Evolutionary conservation across 2,113 vertebrate genomes (phyloP), one percentile per base, ranked within the genome.

Genomic region (Hippocampus zosterae): DNA sequence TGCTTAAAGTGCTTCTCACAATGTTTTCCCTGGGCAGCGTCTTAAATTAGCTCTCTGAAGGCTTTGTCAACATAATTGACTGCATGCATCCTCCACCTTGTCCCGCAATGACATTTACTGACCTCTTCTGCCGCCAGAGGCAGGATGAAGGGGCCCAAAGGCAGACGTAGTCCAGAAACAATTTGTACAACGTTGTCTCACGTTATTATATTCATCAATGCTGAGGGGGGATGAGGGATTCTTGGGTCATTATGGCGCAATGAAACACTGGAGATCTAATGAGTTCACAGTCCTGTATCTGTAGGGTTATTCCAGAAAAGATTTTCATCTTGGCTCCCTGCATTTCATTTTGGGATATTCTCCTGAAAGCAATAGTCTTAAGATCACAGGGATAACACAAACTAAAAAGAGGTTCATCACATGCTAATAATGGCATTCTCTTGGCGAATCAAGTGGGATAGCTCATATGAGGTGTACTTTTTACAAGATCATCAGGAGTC

Each of bases 221-320:
- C 16, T 44, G n/a, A 63, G 61, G 44, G 62, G 23, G 7, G 21
- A 44, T 44, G n/a, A 37, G 48, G 27, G 72, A 60, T 65, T 50
- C 10, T 19, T 13, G 65, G 78, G 68, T 70, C 61, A 73, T 71
- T 69, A 48, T 65, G 55, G 66, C 1, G 6, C 40, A 52, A 53
- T 67, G 50, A 81, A 76, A 84, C 69, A 75, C 71, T 67, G 62
- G 68, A 78, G 68, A 75, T 68, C 74, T 73, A 77, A 72, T 71
- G 67, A 74, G 64, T 74, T 68, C 74, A 60, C 69, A 9, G 68
- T n/a, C n/a, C n/a, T n/a, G n/a, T n/a, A 23, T 23, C 23, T 55
- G 21, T 23, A 1, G 52, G 21, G 52, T 21, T 11, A 23, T 55
- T 55, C 52, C 52, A 23, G 52, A 53, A 53, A 53, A 19, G 16